These are phyloP conservation scores for Cariama cristata DNA, from an alignment of 2,113 vertebrate genomes.

Conservation along the genomic window DNA sequence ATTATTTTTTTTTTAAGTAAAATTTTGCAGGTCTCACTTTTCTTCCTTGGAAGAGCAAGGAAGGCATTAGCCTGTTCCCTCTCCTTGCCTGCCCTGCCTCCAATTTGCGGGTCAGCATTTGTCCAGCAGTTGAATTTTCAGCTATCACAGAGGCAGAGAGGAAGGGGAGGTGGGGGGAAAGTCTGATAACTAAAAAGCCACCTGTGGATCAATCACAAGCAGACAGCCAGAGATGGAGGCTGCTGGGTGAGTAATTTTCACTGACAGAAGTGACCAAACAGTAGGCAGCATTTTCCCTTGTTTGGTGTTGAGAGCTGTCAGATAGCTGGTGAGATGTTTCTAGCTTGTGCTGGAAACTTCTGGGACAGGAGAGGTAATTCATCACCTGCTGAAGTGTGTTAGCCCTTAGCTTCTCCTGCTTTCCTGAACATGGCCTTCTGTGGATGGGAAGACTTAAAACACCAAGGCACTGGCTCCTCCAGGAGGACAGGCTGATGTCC, in stretches of 20 bases:
- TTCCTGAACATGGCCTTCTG: neutral
- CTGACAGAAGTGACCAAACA: neutral
- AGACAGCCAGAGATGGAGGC: neutral
- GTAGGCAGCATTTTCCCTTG: neutral
- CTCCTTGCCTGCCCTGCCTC: neutral
- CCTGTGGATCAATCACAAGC: neutral
- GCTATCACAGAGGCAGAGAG: neutral
- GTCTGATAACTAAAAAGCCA: neutral
- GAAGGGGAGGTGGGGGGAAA: neutral
- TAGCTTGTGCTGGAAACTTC: neutral
- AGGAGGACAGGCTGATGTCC: accelerated
- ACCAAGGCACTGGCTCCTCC: neutral
- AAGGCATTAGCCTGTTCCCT: accelerated
- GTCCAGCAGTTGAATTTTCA: neutral
- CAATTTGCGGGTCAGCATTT: neutral
- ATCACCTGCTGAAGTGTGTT: neutral
- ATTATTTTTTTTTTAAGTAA: neutral
- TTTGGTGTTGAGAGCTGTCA: neutral
- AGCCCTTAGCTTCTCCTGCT: neutral
- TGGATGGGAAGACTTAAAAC: neutral
- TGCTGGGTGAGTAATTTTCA: neutral
- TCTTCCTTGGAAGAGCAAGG: neutral
- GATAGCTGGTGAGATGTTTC: neutral
- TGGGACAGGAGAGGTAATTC: neutral
- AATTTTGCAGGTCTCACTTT: neutral